Evolutionary conservation across 30 jellyfish, hydroid and myxozoan species (phyloP), one percentile per base, ranked within the genome.

Genomic region (Aurelia aurita): DNA sequence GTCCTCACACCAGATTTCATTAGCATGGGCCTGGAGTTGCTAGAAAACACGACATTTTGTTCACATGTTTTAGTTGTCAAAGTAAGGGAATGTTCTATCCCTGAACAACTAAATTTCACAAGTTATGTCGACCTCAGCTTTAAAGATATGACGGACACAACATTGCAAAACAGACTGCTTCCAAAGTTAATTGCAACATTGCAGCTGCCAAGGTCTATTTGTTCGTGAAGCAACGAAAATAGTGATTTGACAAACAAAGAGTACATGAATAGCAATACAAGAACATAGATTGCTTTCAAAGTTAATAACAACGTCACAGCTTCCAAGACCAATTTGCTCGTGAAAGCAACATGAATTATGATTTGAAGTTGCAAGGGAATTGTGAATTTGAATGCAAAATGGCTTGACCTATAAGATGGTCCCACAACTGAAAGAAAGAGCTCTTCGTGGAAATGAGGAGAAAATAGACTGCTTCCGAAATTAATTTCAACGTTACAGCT

Each of bases 1-100:
- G 74, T 79, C 61, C 57, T 79, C 9, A 79, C 82, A 35, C 90
- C 90, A 39, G 90, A 79, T 19, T 63, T 79, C 82, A 67, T 79
- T 13, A 46, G 28, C 18, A 67, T 53, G 53, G 82, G 67, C 14
- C 32, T 79, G 21, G 51, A 69, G 0, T 57, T 39, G 26, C 49
- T 79, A 23, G 65, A 61, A 49, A 20, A 79, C 21, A 28, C 51
- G 23, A 19, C 21, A 15, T 31, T 32, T n/a, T 35, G 43, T 16
- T 16, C 79, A 31, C 25, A 60, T 29, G 89, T 51, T 16, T 46
- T 77, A 2, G 55, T 64, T 7, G 35, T 77, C 46, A 58, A 46
- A 32, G 53, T 77, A 3, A 43, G 53, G 89, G 46, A 47, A 13
- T 79, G 90, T 46, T 46, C 44, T 9, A 45, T 67, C 14, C 90